phyloP scores from a whole-genome alignment of 2,888 invertebrate genomes.

The Timandra comae region DNA sequence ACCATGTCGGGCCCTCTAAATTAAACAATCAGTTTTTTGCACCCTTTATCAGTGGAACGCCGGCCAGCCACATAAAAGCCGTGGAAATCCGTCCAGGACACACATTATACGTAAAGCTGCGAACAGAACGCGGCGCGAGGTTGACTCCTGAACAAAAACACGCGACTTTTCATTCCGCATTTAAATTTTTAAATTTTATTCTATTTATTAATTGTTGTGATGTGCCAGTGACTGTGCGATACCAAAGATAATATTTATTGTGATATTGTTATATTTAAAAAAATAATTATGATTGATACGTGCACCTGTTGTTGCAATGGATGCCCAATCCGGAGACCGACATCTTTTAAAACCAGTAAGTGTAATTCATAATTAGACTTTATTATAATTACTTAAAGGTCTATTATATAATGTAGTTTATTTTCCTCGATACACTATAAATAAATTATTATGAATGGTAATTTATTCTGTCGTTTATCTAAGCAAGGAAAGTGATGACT shows the following conservation, averaged over 20 bases:
- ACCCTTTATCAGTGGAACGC: slow-evolving; percentile 71
- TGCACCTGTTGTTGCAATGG: slow-evolving; percentile 45
- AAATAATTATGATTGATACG: slow-evolving; percentile 43
- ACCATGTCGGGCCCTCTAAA: slow-evolving; percentile 51
- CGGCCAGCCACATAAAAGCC: slow-evolving; percentile 67
- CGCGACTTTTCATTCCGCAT: slow-evolving; percentile 3
- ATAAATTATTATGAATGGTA: no score
- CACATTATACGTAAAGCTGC: slow-evolving; percentile 67
- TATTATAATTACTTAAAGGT: no score
- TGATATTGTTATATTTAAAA: slow-evolving; percentile 42
- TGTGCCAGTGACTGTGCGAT: slow-evolving; percentile 39
- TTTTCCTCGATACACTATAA: no score
- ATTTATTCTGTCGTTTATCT: no score
- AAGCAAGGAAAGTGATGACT: no score
- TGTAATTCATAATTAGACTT: slow-evolving; percentile 13
- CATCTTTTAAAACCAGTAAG: slow-evolving; percentile 45
- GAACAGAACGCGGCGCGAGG: slow-evolving; percentile 60
- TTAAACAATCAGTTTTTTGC: slow-evolving; percentile 72
- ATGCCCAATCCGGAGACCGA: slow-evolving; percentile 43
- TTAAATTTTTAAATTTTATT: slow-evolving; percentile 2
- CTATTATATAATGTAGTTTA: no score
- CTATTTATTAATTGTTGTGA: slow-evolving; percentile 21
- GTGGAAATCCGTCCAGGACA: slow-evolving; percentile 71
- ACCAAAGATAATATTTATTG: slow-evolving; percentile 44
- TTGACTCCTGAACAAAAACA: no score